Evolutionary conservation across 2,888 invertebrate species (phyloP).

Genomic region (Vandiemenella viatica): DNA sequence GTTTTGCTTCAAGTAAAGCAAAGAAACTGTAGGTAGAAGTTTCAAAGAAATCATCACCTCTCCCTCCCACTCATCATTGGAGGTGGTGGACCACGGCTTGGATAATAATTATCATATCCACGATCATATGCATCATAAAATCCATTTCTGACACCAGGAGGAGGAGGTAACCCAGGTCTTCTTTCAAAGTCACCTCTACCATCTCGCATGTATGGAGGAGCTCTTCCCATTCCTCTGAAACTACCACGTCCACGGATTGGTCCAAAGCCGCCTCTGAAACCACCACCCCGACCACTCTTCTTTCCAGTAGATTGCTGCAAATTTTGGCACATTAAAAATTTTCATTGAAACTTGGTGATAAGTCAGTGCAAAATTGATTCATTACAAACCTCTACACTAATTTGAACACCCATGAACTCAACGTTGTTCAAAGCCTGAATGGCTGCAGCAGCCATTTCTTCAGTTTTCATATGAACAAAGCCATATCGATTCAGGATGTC

Average conservation of each 20-base stretch:
- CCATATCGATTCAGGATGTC: slow-evolving; percentile 90
- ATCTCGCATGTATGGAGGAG: slow-evolving; percentile 19
- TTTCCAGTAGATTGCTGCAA: slow-evolving; percentile 23
- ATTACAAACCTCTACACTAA: slow-evolving; percentile 54
- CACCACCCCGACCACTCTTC: slow-evolving; percentile 27
- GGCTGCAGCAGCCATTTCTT: slow-evolving; percentile 66
- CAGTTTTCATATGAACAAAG: slow-evolving; percentile 79
- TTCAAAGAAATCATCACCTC: slow-evolving; percentile 11
- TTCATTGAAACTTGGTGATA: neutral
- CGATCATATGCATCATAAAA: slow-evolving; percentile 18
- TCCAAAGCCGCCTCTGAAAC: slow-evolving; percentile 31
- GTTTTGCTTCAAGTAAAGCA: neutral
- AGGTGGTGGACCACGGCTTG: slow-evolving; percentile 14
- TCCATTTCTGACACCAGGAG: slow-evolving; percentile 19
- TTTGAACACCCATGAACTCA: slow-evolving; percentile 67
- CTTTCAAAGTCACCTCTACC: slow-evolving; percentile 20
- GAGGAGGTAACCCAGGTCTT: slow-evolving; percentile 17
- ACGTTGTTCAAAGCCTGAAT: slow-evolving; percentile 66
- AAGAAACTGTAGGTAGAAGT: too few species aligned
- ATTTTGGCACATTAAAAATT: neutral
- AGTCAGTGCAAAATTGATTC: too few species aligned
- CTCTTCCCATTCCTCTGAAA: slow-evolving; percentile 23
- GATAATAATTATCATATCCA: slow-evolving; percentile 16
- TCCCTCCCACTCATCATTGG: slow-evolving; percentile 16
- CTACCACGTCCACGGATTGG: slow-evolving; percentile 20